A percentile compares a stretch with the other conserved stretches of the same genome.
Conservation (phyloP, 2,113 vertebrate genomes). For the Melanostigma gelatinosum region DNA sequence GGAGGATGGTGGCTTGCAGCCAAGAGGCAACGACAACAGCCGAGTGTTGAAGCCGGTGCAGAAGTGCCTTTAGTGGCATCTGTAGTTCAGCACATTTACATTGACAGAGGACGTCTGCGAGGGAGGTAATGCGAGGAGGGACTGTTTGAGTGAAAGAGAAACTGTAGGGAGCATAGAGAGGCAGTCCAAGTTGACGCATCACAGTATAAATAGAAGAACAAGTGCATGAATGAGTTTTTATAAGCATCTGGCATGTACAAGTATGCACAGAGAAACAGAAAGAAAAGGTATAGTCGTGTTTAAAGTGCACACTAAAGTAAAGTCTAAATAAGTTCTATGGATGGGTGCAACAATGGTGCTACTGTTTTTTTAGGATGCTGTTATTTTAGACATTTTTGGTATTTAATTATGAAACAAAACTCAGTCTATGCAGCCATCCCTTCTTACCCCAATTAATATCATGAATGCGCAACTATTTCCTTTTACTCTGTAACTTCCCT, state of each 20-base stretch:
- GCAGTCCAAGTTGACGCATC: no score
- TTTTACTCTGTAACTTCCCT: neutral
- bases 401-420: neutral
- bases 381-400: neutral
- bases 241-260: neutral
- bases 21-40: neutral
- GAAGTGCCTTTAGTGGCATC: neutral
- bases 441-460: neutral
- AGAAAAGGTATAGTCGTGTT: neutral
- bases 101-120: neutral
- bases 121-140: neutral
- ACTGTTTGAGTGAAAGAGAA: neutral
- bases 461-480: neutral
- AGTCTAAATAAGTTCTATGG: no score
- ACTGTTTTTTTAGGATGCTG: neutral
- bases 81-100: neutral
- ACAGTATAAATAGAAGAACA: no score
- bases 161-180: no score
- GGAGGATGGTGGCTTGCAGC: conserved; percentile 6
- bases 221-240: neutral
- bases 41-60: neutral
- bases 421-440: neutral
- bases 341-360: no score
- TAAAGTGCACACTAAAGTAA: no score
- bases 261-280: neutral